These are phyloP conservation scores for Sylvicapra grimmia DNA, from an alignment of 2,113 vertebrate genomes.

Conservation along the genomic window DNA sequence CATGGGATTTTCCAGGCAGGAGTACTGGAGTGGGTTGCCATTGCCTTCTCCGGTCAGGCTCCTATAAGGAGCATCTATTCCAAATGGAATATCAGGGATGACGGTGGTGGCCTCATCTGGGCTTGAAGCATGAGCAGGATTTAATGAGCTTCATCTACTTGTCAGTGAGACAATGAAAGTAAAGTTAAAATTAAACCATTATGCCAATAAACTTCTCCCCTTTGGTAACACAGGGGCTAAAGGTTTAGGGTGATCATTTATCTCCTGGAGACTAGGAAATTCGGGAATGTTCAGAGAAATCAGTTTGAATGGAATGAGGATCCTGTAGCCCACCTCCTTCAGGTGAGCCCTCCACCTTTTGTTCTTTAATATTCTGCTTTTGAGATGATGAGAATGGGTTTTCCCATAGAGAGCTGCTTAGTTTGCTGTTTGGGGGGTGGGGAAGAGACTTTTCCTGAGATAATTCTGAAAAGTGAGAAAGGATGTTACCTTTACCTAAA, in stretches of 20 bases:
- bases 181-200: slow-evolving; percentile 54
- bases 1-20: too few species aligned
- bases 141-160: neutral
- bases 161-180: slow-evolving; percentile 22
- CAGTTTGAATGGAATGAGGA: neutral
- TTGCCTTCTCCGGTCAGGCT: neutral
- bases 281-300: neutral
- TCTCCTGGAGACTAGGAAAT: neutral
- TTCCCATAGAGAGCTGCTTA: neutral
- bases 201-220: neutral
- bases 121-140: neutral
- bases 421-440: neutral
- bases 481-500: neutral
- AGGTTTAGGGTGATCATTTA: slow-evolving; percentile 48
- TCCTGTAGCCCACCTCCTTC: neutral
- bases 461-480: neutral
- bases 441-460: neutral
- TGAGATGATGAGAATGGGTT: neutral
- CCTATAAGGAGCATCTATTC: neutral
- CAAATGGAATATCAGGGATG: neutral
- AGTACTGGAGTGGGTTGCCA: too few species aligned
- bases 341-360: slow-evolving; percentile 22
- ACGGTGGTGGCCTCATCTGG: neutral
- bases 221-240: neutral
- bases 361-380: neutral